Conservation (phyloP, 2,797 vertebrate genomes). For the Monodelphis domestica region DNA sequence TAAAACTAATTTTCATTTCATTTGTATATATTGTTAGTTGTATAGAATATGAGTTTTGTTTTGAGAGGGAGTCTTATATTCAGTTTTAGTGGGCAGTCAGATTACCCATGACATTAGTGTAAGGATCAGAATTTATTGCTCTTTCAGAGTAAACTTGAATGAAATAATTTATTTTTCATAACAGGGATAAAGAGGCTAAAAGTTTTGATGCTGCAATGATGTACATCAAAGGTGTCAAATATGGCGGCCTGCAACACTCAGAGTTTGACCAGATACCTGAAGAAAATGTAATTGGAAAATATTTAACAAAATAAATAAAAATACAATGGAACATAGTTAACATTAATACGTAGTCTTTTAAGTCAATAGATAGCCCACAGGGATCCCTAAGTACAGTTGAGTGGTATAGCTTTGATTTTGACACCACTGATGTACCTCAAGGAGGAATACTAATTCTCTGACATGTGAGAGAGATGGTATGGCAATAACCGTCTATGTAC, state of each 20-base stretch:
- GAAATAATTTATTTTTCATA: not conserved
- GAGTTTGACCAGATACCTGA: too few species aligned
- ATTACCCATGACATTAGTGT: not conserved
- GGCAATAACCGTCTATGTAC: slow-evolving; percentile 24
- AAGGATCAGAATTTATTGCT: not conserved
- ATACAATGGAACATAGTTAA: not conserved
- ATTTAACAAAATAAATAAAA: not conserved
- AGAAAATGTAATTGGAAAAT: not conserved
- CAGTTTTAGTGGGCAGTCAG: not conserved
- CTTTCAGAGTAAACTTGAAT: not conserved
- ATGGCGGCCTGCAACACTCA: too few species aligned
- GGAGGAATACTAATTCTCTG: not conserved
- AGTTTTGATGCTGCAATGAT: not conserved
- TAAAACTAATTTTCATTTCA: not conserved
- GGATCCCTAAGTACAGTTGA: not conserved
- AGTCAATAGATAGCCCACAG: not conserved
- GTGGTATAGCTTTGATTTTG: not conserved
- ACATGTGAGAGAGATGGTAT: not conserved
- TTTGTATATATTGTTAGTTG: not conserved
- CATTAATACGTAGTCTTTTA: not conserved
- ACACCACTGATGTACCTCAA: not conserved
- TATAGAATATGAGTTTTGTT: not conserved
- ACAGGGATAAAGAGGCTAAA: not conserved
- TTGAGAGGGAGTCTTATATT: not conserved
- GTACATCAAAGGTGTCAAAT: not conserved